These are phyloP conservation scores for Nemurella pictetii DNA, from an alignment of 2,888 invertebrate genomes.

Conservation along the genomic window DNA sequence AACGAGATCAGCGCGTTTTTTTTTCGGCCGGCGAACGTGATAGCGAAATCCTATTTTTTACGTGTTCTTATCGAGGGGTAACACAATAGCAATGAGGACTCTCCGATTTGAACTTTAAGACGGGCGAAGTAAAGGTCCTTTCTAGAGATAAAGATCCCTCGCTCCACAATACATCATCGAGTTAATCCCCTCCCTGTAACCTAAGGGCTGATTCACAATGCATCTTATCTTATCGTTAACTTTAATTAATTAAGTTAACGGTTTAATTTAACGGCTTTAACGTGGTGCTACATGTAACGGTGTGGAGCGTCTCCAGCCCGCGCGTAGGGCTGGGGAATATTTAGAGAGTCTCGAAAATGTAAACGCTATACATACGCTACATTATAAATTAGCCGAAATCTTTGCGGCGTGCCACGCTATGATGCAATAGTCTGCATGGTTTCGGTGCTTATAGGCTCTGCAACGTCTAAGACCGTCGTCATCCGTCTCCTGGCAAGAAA, in stretches of 20 bases:
- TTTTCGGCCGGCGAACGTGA: no score
- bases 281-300: neutral
- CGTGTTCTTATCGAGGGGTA: neutral
- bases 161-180: neutral
- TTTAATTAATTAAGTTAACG: neutral
- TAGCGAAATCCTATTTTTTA: neutral
- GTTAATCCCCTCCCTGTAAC: neutral
- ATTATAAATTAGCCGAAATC: neutral
- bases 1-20: no score
- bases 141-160: neutral
- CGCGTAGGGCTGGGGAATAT: neutral
- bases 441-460: neutral
- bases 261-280: neutral
- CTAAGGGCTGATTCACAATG: neutral
- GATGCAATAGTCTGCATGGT: neutral
- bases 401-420: neutral
- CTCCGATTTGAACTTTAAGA: neutral
- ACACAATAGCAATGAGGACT: neutral
- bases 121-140: neutral
- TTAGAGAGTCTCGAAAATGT: neutral
- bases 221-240: neutral
- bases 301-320: neutral
- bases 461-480: neutral
- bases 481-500: neutral
- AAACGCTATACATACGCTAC: neutral